Evolutionary conservation across 2,888 invertebrate genomes (phyloP), one percentile per base, ranked within the genome.

Genomic region (Drosophila sordidula): DNA sequence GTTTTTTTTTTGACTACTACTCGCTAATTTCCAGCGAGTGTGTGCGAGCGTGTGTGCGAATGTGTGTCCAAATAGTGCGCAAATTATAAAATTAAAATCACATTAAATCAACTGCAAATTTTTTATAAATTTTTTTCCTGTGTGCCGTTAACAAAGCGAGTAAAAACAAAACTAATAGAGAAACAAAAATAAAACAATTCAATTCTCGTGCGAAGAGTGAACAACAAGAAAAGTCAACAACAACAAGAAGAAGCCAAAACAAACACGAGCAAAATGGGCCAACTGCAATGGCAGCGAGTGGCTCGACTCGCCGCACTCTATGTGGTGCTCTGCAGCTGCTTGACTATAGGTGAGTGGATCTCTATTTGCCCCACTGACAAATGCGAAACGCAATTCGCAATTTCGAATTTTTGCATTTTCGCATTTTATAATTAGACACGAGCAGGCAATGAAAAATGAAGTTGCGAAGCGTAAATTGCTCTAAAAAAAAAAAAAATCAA

Each of bases 301-400:
- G 65, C 72, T 71, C 61, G 52, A 67, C 86, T 75, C 56, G 86
- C 80, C 75, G 58, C 64, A 63, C 25, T 74, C 58, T 76, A 54
- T 49, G 61, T 76, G 58, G 46, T 80, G 58, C 65, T 83, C 66
- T 83, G 74, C 83, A 80, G 83, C 78, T 75, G 86, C 59, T 83
- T 80, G 58, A 76, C 83, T 72, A 67, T 83, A 78, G 83, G 83
- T 83, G 57, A 83, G 83, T 83, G 47, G 14, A 29, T 59, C 25
- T 54, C 25, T 38, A 36, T 32, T 26, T 52, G 18, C 46, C 58
- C 42, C 51, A 45, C 38, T 38, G 38, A n/a, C 29, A 14, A n/a
- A 44, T n/a, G 32, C 44, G 26, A 29, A 29, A 29, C 29, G 46
- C 39, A 45, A 55, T 55, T 55, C 46, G 47, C 47, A 22, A 41